Evolutionary conservation across 2,888 invertebrate species (phyloP).

Genomic region (Drosophila infuscata): DNA sequence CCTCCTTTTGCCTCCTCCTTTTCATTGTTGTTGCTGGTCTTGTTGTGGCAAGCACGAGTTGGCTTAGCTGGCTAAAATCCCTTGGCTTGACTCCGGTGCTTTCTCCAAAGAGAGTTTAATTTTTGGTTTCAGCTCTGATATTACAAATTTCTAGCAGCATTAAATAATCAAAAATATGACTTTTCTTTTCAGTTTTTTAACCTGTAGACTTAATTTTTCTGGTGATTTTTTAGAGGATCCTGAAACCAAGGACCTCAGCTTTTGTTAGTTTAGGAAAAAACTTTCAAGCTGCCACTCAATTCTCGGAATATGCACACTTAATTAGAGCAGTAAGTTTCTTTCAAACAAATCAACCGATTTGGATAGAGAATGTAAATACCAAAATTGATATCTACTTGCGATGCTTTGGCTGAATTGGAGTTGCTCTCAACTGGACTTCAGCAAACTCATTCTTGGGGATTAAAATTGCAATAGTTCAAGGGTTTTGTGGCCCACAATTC

Average conservation of each 20-base stretch:
- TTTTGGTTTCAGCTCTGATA: slow-evolving; percentile 10
- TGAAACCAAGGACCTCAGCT: not conserved
- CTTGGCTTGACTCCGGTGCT: slow-evolving; percentile 32
- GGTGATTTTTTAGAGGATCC: not conserved
- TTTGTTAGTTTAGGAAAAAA: too few relatives aligned
- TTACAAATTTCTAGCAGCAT: not conserved
- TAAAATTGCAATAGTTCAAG: slow-evolving; percentile 50
- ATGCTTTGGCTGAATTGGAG: slow-evolving; percentile 8
- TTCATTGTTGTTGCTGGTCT: not conserved
- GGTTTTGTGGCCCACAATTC: slow-evolving; percentile 39
- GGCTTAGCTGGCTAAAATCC: slow-evolving; percentile 28
- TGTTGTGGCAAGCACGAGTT: slow-evolving; percentile 13
- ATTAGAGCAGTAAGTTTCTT: not conserved
- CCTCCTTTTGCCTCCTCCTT: not conserved
- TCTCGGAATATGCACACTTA: not conserved
- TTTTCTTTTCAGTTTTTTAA: not conserved
- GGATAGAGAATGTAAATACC: not conserved
- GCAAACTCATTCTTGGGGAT: slow-evolving; percentile 30
- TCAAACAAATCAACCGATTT: not conserved
- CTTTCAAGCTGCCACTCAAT: not conserved
- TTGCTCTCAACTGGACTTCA: slow-evolving; percentile 15
- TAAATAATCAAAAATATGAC: slow-evolving; percentile 20
- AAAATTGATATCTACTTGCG: not conserved
- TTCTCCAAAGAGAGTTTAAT: slow-evolving; percentile 28
- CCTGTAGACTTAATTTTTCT: not conserved